These are phyloP conservation scores for Diglossa brunneiventris DNA, from an alignment of 2,113 vertebrate species.

Conservation along the genomic window DNA sequence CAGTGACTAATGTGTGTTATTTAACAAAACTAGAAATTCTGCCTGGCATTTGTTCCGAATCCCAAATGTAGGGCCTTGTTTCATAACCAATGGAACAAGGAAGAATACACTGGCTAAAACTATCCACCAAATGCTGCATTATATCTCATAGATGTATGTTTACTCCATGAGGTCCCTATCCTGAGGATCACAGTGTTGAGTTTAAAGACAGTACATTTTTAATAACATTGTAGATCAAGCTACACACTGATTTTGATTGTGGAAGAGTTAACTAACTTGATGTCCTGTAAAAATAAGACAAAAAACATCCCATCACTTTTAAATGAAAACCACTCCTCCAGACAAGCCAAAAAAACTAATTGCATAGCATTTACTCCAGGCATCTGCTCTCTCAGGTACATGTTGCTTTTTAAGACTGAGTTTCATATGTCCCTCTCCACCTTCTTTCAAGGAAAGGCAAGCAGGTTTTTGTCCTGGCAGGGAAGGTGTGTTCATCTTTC, in stretches of 20 bases:
- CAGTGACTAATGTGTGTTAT: neutral
- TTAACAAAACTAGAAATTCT: slow-evolving; percentile 21
- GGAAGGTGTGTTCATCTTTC: neutral
- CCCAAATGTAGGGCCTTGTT: neutral
- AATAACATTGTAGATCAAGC: neutral
- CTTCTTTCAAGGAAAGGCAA: slow-evolving; percentile 11
- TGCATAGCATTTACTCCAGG: neutral
- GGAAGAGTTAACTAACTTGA: neutral
- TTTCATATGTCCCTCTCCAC: neutral
- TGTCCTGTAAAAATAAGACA: neutral
- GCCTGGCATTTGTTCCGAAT: neutral
- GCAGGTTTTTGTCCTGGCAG: neutral
- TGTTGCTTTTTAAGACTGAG: neutral
- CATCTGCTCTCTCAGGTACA: neutral
- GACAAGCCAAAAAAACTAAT: neutral
- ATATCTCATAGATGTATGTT: neutral
- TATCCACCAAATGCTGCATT: neutral
- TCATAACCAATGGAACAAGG: neutral
- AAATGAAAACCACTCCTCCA: neutral
- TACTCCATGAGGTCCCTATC: neutral
- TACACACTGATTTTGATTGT: neutral
- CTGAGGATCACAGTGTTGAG: neutral
- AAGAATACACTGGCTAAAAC: neutral
- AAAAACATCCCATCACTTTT: neutral
- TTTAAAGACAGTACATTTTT: neutral